Percentiles rank a stretch among this genome's conserved stretches.
Conservation (phyloP, 2,888 invertebrate species). For the Campoplex nolae region DNA sequence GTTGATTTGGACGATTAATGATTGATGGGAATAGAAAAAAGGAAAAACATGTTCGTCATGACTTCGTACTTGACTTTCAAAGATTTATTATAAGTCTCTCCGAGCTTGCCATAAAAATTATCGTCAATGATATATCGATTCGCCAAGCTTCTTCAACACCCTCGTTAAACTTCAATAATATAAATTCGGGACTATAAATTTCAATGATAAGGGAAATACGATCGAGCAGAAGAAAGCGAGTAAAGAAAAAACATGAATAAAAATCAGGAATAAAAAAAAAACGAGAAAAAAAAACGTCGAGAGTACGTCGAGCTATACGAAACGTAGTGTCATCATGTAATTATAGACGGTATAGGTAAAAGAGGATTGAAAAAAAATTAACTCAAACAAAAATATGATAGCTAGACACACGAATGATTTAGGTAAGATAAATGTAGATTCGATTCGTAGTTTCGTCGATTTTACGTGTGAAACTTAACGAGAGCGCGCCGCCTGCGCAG, state of each 20-base stretch:
- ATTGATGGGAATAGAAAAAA: background rate
- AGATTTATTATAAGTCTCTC: constrained; percentile 54
- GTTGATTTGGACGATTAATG: constrained; percentile 23
- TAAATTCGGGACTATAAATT: constrained; percentile 43
- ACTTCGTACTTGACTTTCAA: constrained; percentile 45
- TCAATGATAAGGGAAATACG: constrained; percentile 18
- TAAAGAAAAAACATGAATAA: background rate
- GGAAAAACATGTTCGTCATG: constrained; percentile 33
- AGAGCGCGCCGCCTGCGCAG: constrained; percentile 2
- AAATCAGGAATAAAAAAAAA: background rate
- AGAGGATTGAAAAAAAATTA: background rate
- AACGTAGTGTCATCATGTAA: constrained; percentile 62
- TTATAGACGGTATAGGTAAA: constrained; percentile 53
- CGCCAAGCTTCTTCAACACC: constrained; percentile 23
- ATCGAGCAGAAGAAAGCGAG: background rate
- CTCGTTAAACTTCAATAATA: constrained; percentile 25
- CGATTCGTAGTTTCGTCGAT: constrained; percentile 50
- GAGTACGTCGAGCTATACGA: constrained; percentile 61
- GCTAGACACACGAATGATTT: constrained; percentile 48
- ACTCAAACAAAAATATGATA: constrained; percentile 4
- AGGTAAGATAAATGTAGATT: constrained; percentile 33
- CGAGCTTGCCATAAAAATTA: constrained; percentile 54
- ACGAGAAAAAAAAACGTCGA: constrained; percentile 21
- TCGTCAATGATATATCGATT: constrained; percentile 40
- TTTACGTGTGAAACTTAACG: background rate